Base-by-base conservation (phyloP, 2,888 invertebrate species). In the Agriopis marginaria region DNA sequence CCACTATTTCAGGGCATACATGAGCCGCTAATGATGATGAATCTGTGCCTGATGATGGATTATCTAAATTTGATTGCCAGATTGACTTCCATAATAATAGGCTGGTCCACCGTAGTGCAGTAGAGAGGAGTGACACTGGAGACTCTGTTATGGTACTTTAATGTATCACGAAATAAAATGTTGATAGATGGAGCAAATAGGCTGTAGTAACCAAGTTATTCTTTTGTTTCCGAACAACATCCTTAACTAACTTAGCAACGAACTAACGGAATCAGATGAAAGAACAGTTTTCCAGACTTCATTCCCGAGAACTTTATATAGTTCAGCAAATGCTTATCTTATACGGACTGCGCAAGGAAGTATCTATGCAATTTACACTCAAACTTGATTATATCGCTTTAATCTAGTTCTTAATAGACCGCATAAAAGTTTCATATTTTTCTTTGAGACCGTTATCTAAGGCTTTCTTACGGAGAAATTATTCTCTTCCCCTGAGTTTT, bases 331-430 rank as follows among this genome's bases (percentile, higher is more conserved):
- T 73, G 70, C 68, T 70, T 67, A 74, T 74, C 60, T 69, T 68
- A 74, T 7, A 40, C 77, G 68, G 69, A 75, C 78, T 74, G 79
- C 70, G 71, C 73, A 72, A 9, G 44, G 42, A 51, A 39, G 40
- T 76, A 77, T 77, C 62, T 45, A 54, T 68, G 77, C 71, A 83
- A 81, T 84, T 82, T 81, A 81, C 80, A 78, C 75, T 75, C 68
- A 80, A 84, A 83, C 80, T 83, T 83, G 78, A 82, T 80, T 83
- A 82, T 71, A 75, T 75, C 64, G 75, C 72, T 78, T 82, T 82
- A 81, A 82, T 84, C 80, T 82, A 75, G 63, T 70, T 68, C 75
- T 75, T 83, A 82, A 82, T 80, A 80, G 82, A 79, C 80, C 81
- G 81, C 79, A 76, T 75, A 74, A 77, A 81, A 83, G 79, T 83